Base-by-base conservation (phyloP, 1,140 invertebrate species). In the Littorina saxatilis region DNA sequence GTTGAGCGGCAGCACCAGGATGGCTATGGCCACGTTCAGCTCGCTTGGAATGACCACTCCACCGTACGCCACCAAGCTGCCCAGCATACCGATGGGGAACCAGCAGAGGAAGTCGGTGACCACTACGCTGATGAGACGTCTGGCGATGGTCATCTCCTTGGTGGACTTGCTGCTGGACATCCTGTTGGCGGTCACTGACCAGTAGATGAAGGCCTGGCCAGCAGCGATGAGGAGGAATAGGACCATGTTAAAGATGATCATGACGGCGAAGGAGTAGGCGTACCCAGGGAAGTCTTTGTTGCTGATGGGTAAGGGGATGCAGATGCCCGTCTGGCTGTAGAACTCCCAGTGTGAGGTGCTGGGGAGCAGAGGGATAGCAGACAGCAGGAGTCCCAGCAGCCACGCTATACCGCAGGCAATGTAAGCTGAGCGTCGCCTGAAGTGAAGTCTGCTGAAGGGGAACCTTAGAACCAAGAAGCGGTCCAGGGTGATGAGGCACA, bases 141-240 rank as follows among this genome's bases (percentile, higher is more conserved):
- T 61, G 47, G 82, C 82, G 29, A 83, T 79, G 4, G 61, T 39
- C 52, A 47, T 70, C 50, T 83, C 79, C 55, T 74, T 68, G 5
- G 39, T 29, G 39, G 37, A 47, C 29, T 68, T 27, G 29, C 37
- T 50, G 7, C 50, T 27, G 2, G 55, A 35, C 17, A 72, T 35
- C 37, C 70, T 47, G 32, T 81, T 35, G 5, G 73, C 35, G 35
- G 52, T 79, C 1, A 85, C 74, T n/a, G 74, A 73, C 20, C 39
- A 52, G 77, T 83, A 85, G 27, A 87, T 87, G 9, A 82, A n/a
- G 2, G 82, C 3, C 68, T 87, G 87, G 1, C 85, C 85, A 52
- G 74, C 39, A 55, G 82, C 81, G n/a, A 87, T 83, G 4, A 73
- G 27, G 7, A 85, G 13, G 68, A 87, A 87, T 0, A 82, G 79